Percentiles rank a stretch among this genome's conserved stretches.
phyloP scores from a whole-genome alignment of 2,113 vertebrate species.

The Zosterops japonicus region DNA sequence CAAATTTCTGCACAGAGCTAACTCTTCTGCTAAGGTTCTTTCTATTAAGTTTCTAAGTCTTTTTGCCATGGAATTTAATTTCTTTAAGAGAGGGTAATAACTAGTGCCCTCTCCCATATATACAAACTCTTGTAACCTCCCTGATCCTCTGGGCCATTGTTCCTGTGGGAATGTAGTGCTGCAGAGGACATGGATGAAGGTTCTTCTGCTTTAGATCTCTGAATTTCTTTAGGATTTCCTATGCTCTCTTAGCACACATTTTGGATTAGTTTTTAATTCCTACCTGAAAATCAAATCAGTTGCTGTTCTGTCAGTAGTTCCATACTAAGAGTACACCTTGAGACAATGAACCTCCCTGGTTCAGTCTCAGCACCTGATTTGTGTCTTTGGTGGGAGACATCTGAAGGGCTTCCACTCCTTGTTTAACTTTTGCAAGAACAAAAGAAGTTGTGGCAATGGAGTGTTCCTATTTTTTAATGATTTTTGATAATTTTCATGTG shows the following conservation, averaged over 20 bases:
- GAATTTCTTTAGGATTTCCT: background rate
- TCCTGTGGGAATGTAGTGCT: background rate
- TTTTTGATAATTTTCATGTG: slow-evolving; percentile 20
- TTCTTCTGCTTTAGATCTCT: background rate
- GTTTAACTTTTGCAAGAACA: slow-evolving; percentile 4
- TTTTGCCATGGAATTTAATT: slow-evolving; percentile 29
- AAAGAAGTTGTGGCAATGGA: background rate
- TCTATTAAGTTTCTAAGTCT: background rate
- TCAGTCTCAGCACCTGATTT: slow-evolving; percentile 29
- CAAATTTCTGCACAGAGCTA: slow-evolving; percentile 48
- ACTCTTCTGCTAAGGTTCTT: background rate
- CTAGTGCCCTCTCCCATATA: slow-evolving; percentile 55
- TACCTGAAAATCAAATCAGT: background rate
- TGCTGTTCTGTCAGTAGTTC: background rate
- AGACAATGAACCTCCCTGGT: background rate
- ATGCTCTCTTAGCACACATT: background rate
- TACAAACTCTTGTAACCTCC: slow-evolving; percentile 47
- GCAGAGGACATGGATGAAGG: background rate
- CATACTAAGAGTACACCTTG: background rate
- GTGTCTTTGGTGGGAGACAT: slow-evolving; percentile 8
- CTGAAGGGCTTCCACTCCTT: background rate
- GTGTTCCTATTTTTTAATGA: background rate
- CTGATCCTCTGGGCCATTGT: background rate
- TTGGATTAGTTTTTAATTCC: background rate
- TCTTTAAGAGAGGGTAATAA: slow-evolving; percentile 60